Evolutionary conservation across 1,140 invertebrate species (phyloP).

Genomic region (Drosophila varians): DNA sequence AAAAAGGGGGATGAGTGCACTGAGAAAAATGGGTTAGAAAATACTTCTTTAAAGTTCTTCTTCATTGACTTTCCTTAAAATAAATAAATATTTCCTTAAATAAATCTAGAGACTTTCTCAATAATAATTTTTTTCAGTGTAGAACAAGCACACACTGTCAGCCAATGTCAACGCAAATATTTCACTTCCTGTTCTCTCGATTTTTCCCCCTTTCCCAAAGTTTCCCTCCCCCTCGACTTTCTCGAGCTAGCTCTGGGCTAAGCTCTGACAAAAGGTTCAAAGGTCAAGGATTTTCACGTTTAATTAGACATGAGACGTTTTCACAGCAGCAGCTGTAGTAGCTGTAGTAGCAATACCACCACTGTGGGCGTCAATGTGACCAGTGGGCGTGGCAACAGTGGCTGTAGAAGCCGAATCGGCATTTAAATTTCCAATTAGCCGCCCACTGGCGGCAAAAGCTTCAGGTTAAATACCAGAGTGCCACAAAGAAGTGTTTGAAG

Average conservation of each 20-base stretch:
- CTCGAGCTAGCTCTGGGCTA: conserved; percentile 1
- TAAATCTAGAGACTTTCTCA: too few species aligned
- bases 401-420: conserved; percentile 12
- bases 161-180: conserved; percentile 73
- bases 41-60: neutral
- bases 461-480: conserved; percentile 43
- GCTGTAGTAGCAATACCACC: neutral
- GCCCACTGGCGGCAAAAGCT: conserved; percentile 4
- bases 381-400: neutral
- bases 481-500: conserved; percentile 48
- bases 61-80: too few species aligned
- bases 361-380: conserved; percentile 23
- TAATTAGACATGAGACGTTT: conserved; percentile 57
- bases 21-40: neutral
- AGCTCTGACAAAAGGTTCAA: conserved; percentile 50
- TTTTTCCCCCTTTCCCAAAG: conserved; percentile 20
- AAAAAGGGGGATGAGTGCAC: conserved; percentile 4
- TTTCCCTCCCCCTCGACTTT: conserved; percentile 7
- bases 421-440: conserved; percentile 57
- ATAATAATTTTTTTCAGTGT: neutral
- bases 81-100: too few species aligned
- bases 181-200: conserved; percentile 71
- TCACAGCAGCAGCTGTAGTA: neutral
- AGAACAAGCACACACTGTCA: conserved; percentile 27
- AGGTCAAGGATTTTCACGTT: conserved; percentile 73